Percentiles rank a stretch among this genome's conserved stretches.
Evolutionary conservation across 2,797 vertebrate species (phyloP).

Genomic region (Brachymystax lenok): DNA sequence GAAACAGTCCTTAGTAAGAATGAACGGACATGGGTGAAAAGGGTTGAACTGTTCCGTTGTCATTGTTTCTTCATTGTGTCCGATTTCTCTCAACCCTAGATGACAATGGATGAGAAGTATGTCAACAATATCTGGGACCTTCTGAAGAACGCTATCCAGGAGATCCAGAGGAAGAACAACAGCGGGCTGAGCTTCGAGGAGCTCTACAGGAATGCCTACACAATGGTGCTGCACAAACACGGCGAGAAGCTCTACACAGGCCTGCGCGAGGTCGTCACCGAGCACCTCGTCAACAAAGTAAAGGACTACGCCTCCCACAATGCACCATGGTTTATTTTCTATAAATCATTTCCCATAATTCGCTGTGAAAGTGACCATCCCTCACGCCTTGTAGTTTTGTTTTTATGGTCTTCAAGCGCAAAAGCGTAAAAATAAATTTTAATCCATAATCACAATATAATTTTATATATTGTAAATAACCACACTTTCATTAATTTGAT

Average conservation of each 20-base stretch:
- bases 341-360: neutral
- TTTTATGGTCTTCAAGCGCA: too few relatives aligned
- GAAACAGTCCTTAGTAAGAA: neutral
- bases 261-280: slow-evolving; percentile 96
- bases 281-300: slow-evolving; percentile 99
- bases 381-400: too few relatives aligned
- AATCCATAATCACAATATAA: too few relatives aligned
- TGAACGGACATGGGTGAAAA: neutral
- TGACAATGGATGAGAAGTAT: slow-evolving; percentile 99
- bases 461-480: too few relatives aligned
- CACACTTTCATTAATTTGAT: too few relatives aligned
- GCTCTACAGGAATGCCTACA: slow-evolving; percentile 98
- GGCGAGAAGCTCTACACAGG: slow-evolving; percentile 98
- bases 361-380: too few relatives aligned
- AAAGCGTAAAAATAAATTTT: too few relatives aligned
- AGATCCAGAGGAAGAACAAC: slow-evolving; percentile 99
- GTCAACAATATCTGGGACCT: slow-evolving; percentile 99
- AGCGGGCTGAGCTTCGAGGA: slow-evolving; percentile 98
- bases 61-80: neutral
- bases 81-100: slow-evolving; percentile 69
- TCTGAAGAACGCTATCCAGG: slow-evolving; percentile 98
- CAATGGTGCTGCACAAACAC: slow-evolving; percentile 99
- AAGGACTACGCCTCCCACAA: slow-evolving; percentile 24
- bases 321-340: neutral
- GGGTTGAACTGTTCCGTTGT: neutral